Evolutionary conservation across 2,113 vertebrate genomes (phyloP), one percentile per base, ranked within the genome.

Genomic region (Bambusicola thoracicus): DNA sequence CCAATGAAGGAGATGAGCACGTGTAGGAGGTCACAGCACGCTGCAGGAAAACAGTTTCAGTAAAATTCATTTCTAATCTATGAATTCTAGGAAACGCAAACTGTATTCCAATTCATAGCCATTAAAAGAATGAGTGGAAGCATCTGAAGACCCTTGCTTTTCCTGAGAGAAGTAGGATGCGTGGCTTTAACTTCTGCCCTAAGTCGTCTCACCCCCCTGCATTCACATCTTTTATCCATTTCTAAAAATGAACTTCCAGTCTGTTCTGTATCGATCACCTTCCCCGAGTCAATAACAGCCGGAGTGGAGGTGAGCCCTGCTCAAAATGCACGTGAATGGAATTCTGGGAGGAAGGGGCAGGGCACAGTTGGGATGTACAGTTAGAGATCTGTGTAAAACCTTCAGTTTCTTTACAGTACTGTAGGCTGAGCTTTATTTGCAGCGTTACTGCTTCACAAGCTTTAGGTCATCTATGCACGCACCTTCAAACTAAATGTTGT

Each of bases 221-320:
- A 84, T 74, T 96, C 69, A 95, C 96, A 97, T 97, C 95, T 98
- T 97, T 89, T 95, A 97, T 97, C 96, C 96, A 93, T 97, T 96
- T 97, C 91, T 95, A 95, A 96, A 96, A 97, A 97, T 96, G 94
- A 95, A 93, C 93, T 97, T 97, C 95, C 92, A 93, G 93, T 96
- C 96, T 94, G 94, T 94, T 95, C 67, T 48, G 24, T 97, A 97
- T 96, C 95, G 96, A 97, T 96, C 97, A 92, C 65, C 78, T 55
- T 75, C 67, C 74, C 68, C 5, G 1, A 90, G 96, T 96, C 95
- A 85, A 96, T 97, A 97, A 73, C 20, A 76, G 89, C 87, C 92
- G 84, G 89, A 79, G 91, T 96, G 96, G 95, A 97, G 92, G 92
- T 96, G 94, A 95, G 89, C 90, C 93, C 92, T 95, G 81, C 86